Evolutionary conservation across 2,888 invertebrate genomes (phyloP).

Genomic region (Temnothorax rugatulus): DNA sequence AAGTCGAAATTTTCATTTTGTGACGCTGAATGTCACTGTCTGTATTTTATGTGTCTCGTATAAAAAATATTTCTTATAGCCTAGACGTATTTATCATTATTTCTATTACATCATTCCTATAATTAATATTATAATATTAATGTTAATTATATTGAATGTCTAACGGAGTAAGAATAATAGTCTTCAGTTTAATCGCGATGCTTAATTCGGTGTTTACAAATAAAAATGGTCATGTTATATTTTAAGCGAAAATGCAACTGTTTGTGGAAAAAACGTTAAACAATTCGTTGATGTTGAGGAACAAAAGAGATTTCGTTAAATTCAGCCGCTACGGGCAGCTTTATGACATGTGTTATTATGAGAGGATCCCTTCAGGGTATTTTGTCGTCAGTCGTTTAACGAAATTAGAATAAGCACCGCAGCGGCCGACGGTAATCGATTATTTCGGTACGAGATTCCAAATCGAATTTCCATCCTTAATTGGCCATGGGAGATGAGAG

Average conservation of each 20-base stretch:
- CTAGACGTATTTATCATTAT: background rate
- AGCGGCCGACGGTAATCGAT: conserved; percentile 72
- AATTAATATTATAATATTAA: conserved; percentile 4
- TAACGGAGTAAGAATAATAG: background rate
- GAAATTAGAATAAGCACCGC: conserved; percentile 60
- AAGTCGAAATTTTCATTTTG: background rate
- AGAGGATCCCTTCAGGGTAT: conserved; percentile 44
- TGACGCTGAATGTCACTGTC: background rate
- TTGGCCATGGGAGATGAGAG: conserved; percentile 72
- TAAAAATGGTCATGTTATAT: background rate
- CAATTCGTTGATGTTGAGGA: background rate
- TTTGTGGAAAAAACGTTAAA: background rate
- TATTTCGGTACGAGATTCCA: conserved; percentile 72
- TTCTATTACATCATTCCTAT: background rate
- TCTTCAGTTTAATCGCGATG: background rate
- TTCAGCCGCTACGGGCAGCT: background rate
- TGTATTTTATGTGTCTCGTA: background rate
- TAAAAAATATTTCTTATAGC: background rate
- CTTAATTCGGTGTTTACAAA: background rate
- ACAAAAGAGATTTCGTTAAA: conserved; percentile 10
- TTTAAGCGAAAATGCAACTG: background rate
- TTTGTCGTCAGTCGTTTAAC: conserved; percentile 57
- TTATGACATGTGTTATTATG: conserved; percentile 40
- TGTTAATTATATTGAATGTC: background rate
- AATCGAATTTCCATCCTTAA: conserved; percentile 83